Percentiles rank a stretch among this genome's conserved stretches.
phyloP scores from a whole-genome alignment of 2,113 vertebrate genomes.

The Rostratula benghalensis region DNA sequence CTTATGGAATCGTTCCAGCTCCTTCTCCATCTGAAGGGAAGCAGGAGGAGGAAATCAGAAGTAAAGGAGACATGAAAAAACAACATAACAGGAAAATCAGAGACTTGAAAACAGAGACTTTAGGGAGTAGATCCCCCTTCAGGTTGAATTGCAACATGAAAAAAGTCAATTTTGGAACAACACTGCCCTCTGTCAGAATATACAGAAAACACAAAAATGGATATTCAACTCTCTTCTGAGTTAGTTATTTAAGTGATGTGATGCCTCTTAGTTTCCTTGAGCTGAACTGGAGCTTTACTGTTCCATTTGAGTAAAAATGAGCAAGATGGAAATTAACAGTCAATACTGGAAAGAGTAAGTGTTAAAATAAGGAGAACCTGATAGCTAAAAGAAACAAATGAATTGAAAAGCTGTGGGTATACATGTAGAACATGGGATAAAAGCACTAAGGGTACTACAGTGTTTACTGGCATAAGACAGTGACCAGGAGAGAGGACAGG shows the following conservation, averaged over 20 bases:
- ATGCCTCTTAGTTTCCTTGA: background rate
- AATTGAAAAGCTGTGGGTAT: background rate
- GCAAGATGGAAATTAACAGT: background rate
- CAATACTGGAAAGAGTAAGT: background rate
- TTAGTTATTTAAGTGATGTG: background rate
- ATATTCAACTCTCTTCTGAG: background rate
- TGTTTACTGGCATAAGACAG: background rate
- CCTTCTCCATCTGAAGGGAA: slow-evolving; percentile 82
- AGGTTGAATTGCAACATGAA: background rate
- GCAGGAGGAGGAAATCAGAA: background rate
- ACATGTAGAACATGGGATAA: background rate
- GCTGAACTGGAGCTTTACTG: background rate
- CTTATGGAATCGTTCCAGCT: slow-evolving; percentile 80
- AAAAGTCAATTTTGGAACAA: slow-evolving; percentile 17
- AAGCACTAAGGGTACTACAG: background rate
- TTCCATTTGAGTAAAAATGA: background rate
- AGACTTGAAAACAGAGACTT: background rate
- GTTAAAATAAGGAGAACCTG: background rate
- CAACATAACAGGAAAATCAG: background rate
- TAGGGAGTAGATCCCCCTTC: background rate
- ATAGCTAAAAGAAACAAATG: background rate
- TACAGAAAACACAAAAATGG: background rate
- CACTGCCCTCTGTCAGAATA: slow-evolving; percentile 42
- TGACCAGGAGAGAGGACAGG: background rate
- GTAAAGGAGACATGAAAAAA: background rate